A percentile compares a stretch with the other conserved stretches of the same genome.
These are phyloP conservation scores for Oncorhynchus clarkii DNA, from an alignment of 2,113 vertebrate genomes.

Conservation along the genomic window DNA sequence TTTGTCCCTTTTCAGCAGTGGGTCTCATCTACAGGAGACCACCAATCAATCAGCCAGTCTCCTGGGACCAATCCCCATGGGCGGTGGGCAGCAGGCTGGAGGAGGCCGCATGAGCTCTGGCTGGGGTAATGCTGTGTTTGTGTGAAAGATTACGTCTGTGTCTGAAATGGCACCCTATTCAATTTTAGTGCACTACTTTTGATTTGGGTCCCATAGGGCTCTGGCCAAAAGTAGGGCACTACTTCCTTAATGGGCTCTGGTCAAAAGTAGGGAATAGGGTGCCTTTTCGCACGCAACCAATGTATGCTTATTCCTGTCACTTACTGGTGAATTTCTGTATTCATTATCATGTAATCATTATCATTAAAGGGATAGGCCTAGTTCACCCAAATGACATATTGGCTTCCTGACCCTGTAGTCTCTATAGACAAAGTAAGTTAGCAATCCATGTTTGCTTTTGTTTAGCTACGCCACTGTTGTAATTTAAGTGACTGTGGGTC, in stretches of 20 bases:
- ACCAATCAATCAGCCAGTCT: conserved; percentile 67
- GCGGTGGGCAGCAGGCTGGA: conserved; percentile 25
- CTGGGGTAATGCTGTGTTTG: conserved; percentile 61
- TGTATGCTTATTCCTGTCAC: no score
- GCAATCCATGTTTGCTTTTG: no score
- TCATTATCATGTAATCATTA: background rate
- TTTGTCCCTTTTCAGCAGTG: conserved; percentile 40
- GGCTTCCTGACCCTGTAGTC: no score
- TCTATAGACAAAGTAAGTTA: no score
- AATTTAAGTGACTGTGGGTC: no score
- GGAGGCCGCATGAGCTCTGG: conserved; percentile 55
- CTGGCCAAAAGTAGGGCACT: no score
- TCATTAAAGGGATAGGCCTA: background rate
- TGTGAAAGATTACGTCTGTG: background rate
- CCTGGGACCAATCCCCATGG: conserved; percentile 65
- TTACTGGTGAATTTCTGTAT: background rate
- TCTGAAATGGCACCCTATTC: no score
- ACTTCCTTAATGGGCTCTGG: no score
- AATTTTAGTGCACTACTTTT: no score
- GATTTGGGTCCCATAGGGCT: no score
- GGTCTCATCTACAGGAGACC: conserved; percentile 47
- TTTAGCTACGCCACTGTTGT: no score
- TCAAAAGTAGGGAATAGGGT: no score
- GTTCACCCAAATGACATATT: background rate
- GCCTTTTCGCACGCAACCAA: background rate